Evolutionary conservation across 1,140 invertebrate genomes (phyloP).

Genomic region (Lerema accius): DNA sequence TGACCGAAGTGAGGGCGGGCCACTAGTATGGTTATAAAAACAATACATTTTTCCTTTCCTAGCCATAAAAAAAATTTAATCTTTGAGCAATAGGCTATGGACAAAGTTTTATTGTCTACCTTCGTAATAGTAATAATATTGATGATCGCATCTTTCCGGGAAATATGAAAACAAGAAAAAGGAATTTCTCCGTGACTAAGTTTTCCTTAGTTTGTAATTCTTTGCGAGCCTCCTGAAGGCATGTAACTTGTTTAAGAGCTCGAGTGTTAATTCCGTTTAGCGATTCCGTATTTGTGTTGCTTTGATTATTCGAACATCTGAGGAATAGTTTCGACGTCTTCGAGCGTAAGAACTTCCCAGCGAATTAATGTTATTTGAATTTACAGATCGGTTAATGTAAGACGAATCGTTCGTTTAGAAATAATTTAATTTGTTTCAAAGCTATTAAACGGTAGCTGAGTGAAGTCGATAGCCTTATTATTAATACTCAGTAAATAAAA

Average conservation of each 20-base stretch:
- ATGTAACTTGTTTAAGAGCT: constrained; percentile 8
- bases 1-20: too few relatives aligned
- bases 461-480: neutral
- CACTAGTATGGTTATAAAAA: too few relatives aligned
- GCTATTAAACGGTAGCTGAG: constrained; percentile 12
- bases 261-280: constrained; percentile 5
- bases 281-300: constrained; percentile 2
- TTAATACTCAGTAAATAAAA: constrained; percentile 10
- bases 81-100: too few relatives aligned
- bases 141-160: too few relatives aligned
- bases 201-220: too few relatives aligned
- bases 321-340: constrained; percentile 13
- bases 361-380: constrained; percentile 20
- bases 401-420: constrained; percentile 8
- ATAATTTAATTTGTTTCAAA: constrained; percentile 27
- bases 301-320: neutral
- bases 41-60: too few relatives aligned
- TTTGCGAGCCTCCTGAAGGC: neutral
- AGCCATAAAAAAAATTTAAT: too few relatives aligned
- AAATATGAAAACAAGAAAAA: too few relatives aligned
- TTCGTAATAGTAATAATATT: too few relatives aligned
- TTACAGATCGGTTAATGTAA: constrained; percentile 4
- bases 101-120: too few relatives aligned
- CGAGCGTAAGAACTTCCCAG: constrained; percentile 4
- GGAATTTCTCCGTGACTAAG: too few relatives aligned